Percentiles rank a stretch among this genome's conserved stretches.
phyloP scores from a whole-genome alignment of 2,797 vertebrate genomes.

The Cichlasoma orientale region DNA sequence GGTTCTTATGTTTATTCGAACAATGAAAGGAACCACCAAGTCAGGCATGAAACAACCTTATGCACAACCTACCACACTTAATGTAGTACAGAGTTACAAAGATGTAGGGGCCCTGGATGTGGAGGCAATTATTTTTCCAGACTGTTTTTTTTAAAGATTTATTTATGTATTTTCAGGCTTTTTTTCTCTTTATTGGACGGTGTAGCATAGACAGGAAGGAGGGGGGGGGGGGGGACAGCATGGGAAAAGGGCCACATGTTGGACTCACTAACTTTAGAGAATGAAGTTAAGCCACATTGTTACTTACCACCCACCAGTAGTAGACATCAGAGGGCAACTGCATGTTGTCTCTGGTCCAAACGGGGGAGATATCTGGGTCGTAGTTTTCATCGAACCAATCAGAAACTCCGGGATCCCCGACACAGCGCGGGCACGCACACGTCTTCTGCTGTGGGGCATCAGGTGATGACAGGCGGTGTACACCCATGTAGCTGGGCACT shows the following conservation, averaged over 20 bases:
- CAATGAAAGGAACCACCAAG: not conserved
- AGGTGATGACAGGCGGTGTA: slow-evolving; percentile 61
- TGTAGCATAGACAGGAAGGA: too few species aligned
- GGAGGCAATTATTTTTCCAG: not conserved
- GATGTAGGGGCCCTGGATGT: not conserved
- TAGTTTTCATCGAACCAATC: slow-evolving; percentile 95
- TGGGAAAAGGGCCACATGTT: too few species aligned
- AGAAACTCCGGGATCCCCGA: slow-evolving; percentile 82
- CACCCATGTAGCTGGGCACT: slow-evolving; percentile 87
- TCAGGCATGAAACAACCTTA: not conserved
- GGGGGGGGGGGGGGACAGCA: too few species aligned
- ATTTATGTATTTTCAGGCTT: too few species aligned
- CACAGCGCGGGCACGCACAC: slow-evolving; percentile 88
- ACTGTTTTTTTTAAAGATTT: too few species aligned
- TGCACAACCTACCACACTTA: not conserved
- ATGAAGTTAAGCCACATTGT: not conserved
- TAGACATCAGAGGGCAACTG: slow-evolving; percentile 91
- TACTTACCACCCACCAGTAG: slow-evolving; percentile 99
- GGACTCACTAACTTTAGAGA: not conserved
- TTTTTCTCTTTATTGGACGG: too few species aligned
- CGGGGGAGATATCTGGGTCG: slow-evolving; percentile 87
- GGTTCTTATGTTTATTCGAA: not conserved
- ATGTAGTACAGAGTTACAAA: not conserved
- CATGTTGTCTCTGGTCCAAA: slow-evolving; percentile 95
- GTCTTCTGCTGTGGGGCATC: slow-evolving; percentile 76